These are phyloP conservation scores for Arctopsyche grandis DNA, from an alignment of 1,140 invertebrate species.

Conservation along the genomic window DNA sequence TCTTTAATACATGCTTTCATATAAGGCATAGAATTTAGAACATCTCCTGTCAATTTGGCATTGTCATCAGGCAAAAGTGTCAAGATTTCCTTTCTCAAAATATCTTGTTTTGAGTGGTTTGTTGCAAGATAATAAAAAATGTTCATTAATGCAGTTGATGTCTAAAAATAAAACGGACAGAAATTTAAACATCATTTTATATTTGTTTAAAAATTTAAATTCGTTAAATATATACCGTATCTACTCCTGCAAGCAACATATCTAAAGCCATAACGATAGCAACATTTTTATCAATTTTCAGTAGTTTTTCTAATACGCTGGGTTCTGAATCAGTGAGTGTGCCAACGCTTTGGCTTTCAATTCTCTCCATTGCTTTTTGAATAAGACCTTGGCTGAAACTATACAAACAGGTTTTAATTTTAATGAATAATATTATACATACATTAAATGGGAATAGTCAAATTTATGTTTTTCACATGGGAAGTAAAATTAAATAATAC, in stretches of 20 bases:
- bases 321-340: conserved; percentile 55
- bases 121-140: conserved; percentile 68
- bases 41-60: conserved; percentile 65
- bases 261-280: conserved; percentile 76
- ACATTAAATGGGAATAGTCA: no score
- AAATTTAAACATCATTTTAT: no score
- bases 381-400: conserved; percentile 59
- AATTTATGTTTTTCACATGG: no score
- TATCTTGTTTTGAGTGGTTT: conserved; percentile 68
- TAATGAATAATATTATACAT: background rate
- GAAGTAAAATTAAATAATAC: conserved; percentile 11
- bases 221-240: no score
- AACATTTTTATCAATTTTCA: conserved; percentile 65
- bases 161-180: conserved; percentile 53
- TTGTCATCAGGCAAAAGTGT: conserved; percentile 63
- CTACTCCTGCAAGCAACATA: conserved; percentile 79
- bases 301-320: conserved; percentile 68
- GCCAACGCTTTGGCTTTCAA: conserved; percentile 47
- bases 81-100: conserved; percentile 67
- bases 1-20: conserved; percentile 75
- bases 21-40: conserved; percentile 68
- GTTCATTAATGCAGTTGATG: conserved; percentile 57
- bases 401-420: conserved; percentile 36
- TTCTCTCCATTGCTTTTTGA: conserved; percentile 58
- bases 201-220: no score